phyloP scores from a whole-genome alignment of 30 jellyfish, hydroid and myxozoan species.

The Sanderia malayensis region DNA sequence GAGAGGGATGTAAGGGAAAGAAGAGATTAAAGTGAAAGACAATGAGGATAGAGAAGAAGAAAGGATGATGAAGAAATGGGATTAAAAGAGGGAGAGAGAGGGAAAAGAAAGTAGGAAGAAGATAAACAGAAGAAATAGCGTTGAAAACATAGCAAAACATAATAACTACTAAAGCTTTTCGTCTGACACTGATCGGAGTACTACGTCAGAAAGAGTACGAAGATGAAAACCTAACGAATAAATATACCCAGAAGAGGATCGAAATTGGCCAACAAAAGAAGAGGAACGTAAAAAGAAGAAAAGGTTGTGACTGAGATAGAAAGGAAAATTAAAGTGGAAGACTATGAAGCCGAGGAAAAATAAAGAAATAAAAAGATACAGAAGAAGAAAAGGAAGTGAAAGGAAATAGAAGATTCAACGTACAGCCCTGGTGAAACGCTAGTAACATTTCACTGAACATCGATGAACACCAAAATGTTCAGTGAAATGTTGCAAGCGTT shows the following conservation, averaged over 20 bases:
- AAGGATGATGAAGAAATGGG: constrained; percentile 3
- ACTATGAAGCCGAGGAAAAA: too few species aligned
- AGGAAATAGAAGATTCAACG: too few species aligned
- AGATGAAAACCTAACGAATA: not conserved
- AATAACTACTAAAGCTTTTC: too few species aligned
- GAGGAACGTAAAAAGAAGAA: not conserved
- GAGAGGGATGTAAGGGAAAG: not conserved
- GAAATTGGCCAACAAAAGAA: not conserved
- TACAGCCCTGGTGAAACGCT: too few species aligned
- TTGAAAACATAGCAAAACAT: too few species aligned
- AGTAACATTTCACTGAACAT: too few species aligned
- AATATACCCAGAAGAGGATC: not conserved
- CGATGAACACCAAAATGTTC: too few species aligned
- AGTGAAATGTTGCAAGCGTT: too few species aligned
- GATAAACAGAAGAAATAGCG: not conserved
- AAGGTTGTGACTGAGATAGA: not conserved
- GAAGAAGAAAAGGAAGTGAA: not conserved
- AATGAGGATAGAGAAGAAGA: not conserved
- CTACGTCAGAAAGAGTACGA: not conserved
- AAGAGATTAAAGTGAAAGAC: not conserved
- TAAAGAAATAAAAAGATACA: not conserved
- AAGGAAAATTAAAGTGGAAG: too few species aligned
- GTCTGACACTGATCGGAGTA: too few species aligned
- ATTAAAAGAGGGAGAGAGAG: not conserved
- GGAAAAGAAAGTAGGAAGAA: not conserved